These are phyloP conservation scores for Vidua macroura DNA, from an alignment of 2,113 vertebrate genomes.

Conservation along the genomic window DNA sequence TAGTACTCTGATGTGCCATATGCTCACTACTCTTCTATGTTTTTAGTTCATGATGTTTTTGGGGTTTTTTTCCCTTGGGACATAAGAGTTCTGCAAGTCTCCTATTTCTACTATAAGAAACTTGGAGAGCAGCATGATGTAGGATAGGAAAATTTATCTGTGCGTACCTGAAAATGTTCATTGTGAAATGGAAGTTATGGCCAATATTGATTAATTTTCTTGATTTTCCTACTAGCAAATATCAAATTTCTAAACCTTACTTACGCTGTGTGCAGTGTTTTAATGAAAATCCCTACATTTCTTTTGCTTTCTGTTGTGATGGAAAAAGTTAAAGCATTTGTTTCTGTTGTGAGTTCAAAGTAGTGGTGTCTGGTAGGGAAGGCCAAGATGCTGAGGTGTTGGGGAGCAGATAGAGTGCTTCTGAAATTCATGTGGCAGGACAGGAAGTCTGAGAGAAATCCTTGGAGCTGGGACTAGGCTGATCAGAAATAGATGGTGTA, in stretches of 20 bases:
- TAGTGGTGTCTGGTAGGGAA: background rate
- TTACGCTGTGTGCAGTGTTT: background rate
- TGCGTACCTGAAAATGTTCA: background rate
- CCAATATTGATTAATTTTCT: background rate
- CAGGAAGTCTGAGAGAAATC: background rate
- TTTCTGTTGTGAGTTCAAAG: background rate
- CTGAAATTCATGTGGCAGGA: background rate
- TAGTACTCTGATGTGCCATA: background rate
- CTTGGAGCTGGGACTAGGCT: background rate
- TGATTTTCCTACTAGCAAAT: background rate
- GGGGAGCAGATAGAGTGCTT: background rate
- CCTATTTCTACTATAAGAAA: background rate
- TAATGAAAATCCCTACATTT: background rate
- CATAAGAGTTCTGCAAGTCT: background rate
- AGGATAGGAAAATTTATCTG: background rate
- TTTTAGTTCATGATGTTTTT: background rate
- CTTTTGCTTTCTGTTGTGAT: background rate
- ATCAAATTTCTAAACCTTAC: background rate
- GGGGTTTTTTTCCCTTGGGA: background rate
- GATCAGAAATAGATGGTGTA: background rate
- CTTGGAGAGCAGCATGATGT: background rate
- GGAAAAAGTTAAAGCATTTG: background rate
- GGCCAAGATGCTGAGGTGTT: background rate
- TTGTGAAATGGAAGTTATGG: background rate
- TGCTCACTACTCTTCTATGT: background rate